Evolutionary conservation across 2,797 vertebrate species (phyloP).

Genomic region (Coranthus polyacanthus): DNA sequence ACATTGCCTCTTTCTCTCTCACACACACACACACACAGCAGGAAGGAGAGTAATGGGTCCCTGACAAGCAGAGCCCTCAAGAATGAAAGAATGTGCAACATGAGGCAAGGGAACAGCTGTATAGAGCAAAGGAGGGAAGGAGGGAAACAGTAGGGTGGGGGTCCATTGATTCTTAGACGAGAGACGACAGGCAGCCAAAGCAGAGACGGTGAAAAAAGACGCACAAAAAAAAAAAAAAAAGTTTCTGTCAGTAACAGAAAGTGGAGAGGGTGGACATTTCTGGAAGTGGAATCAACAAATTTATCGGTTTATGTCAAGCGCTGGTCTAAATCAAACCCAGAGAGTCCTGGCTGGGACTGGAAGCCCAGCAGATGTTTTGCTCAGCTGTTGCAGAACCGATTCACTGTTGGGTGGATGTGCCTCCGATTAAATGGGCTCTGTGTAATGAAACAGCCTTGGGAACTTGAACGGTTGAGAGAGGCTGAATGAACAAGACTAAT

Average conservation of each 20-base stretch:
- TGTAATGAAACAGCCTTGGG: conserved; percentile 68
- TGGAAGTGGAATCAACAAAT: conserved; percentile 69
- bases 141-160: conserved; percentile 13
- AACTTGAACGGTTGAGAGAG: conserved; percentile 43
- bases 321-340: conserved; percentile 68
- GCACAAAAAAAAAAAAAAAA: conserved; percentile 45
- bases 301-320: conserved; percentile 67
- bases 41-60: conserved; percentile 76
- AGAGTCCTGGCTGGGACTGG: conserved; percentile 38
- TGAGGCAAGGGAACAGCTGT: conserved; percentile 80
- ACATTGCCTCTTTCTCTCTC: conserved; percentile 53
- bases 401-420: conserved; percentile 62
- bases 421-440: conserved; percentile 59
- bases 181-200: conserved; percentile 58
- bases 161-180: conserved; percentile 53
- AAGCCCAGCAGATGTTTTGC: conserved; percentile 73
- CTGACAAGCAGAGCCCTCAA: conserved; percentile 74
- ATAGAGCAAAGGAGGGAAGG: conserved; percentile 36
- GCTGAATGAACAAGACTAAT: conserved; percentile 42
- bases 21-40: conserved; percentile 60
- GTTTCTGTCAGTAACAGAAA: conserved; percentile 35
- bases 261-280: conserved; percentile 53
- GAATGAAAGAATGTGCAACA: conserved; percentile 82
- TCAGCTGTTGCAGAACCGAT: conserved; percentile 77
- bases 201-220: conserved; percentile 39